phyloP scores from a whole-genome alignment of 2,888 invertebrate genomes.

The Acrobasis repandana region DNA sequence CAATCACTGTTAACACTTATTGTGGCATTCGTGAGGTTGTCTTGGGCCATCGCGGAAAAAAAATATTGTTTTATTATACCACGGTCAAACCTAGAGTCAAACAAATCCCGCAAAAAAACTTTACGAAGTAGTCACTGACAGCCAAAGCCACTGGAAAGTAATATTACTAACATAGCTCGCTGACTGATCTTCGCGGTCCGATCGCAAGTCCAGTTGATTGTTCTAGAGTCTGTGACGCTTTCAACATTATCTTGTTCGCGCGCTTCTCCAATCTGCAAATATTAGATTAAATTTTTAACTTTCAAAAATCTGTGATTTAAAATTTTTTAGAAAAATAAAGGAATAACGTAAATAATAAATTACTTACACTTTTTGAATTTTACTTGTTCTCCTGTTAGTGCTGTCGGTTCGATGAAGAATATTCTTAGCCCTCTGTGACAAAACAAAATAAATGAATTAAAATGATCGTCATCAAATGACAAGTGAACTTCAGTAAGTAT shows the following conservation, averaged over 20 bases:
- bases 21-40: too few relatives aligned
- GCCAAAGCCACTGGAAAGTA: too few relatives aligned
- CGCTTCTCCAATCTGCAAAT: constrained; percentile 86
- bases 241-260: constrained; percentile 91
- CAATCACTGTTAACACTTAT: too few relatives aligned
- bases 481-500: too few relatives aligned
- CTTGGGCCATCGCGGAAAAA: too few relatives aligned
- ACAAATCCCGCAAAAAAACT: too few relatives aligned
- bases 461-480: neutral
- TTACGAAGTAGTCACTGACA: too few relatives aligned
- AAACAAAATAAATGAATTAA: constrained; percentile 33
- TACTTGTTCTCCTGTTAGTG: constrained; percentile 88
- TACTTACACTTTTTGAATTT: constrained; percentile 90
- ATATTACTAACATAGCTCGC: constrained; percentile 61
- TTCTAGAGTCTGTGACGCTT: constrained; percentile 91
- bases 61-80: too few relatives aligned
- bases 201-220: constrained; percentile 91
- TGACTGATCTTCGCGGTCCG: constrained; percentile 84
- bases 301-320: neutral
- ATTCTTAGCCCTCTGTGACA: constrained; percentile 86
- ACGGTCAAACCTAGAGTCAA: too few relatives aligned
- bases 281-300: neutral
- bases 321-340: too few relatives aligned
- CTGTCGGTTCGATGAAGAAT: constrained; percentile 89
- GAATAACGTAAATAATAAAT: constrained; percentile 1